Conservation (phyloP, 2,113 vertebrate genomes). For the Gnathonemus echidnorhynchus region DNA sequence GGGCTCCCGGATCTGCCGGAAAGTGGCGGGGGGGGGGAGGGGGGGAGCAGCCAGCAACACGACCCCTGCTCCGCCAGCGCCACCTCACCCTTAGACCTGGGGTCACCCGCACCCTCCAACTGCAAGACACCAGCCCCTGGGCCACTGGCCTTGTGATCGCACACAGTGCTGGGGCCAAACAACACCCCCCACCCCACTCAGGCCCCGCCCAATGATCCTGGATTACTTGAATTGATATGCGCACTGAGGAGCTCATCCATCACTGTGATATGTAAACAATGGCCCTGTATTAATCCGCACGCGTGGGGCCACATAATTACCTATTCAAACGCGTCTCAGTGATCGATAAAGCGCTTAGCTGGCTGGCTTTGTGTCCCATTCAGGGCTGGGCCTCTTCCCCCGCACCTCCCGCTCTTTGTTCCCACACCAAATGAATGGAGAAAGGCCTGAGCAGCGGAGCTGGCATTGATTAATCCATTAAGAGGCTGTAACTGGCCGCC, state of each 20-base stretch:
- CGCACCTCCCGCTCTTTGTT: constrained; percentile 40
- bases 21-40: not conserved
- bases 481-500: constrained; percentile 32
- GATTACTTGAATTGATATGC: constrained; percentile 31
- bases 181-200: not conserved
- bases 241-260: constrained; percentile 31
- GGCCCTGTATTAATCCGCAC: constrained; percentile 37
- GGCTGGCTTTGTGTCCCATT: constrained; percentile 33
- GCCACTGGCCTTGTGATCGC: not conserved
- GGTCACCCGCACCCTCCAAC: not conserved
- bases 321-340: constrained; percentile 33
- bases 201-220: constrained; percentile 11
- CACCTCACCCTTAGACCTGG: not conserved
- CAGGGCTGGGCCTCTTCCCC: constrained; percentile 19
- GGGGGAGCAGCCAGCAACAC: not conserved
- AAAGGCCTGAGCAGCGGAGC: constrained; percentile 22
- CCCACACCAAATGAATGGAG: constrained; percentile 36
- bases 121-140: not conserved
- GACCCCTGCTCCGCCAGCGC: not conserved
- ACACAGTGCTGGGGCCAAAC: not conserved
- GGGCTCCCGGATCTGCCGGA: not conserved
- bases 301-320: constrained; percentile 36
- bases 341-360: constrained; percentile 44
- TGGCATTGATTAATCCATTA: constrained; percentile 45
- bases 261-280: constrained; percentile 40